These are phyloP conservation scores for Micromesistius poutassou DNA, from an alignment of 2,797 vertebrate genomes.

Conservation along the genomic window DNA sequence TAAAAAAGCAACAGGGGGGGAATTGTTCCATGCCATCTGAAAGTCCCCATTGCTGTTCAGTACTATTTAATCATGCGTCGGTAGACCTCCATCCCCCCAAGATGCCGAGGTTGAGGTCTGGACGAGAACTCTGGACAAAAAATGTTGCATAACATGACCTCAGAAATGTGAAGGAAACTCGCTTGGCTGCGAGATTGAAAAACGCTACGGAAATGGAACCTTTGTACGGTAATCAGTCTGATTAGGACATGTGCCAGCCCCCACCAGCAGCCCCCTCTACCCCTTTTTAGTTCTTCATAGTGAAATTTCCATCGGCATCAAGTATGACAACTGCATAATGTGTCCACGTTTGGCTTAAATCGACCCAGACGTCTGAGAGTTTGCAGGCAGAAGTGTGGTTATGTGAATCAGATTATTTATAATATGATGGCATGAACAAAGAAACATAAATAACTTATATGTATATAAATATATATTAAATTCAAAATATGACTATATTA, in stretches of 20 bases:
- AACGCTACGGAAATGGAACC: background rate
- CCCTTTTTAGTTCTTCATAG: background rate
- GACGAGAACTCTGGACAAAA: background rate
- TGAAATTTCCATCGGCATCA: background rate
- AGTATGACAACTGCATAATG: background rate
- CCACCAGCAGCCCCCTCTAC: background rate
- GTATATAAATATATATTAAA: background rate
- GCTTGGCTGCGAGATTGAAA: background rate
- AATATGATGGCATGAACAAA: background rate
- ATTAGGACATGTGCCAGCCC: background rate
- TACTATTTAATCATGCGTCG: background rate
- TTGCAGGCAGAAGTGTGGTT: background rate
- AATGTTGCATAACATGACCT: background rate
- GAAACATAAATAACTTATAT: background rate
- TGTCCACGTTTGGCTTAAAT: background rate
- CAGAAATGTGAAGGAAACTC: constrained; percentile 3
- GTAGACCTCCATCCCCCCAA: constrained; percentile 4
- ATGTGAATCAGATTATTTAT: background rate
- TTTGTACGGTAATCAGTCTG: background rate
- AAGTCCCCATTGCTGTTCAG: constrained; percentile 3
- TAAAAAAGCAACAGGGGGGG: background rate
- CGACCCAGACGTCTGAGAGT: background rate
- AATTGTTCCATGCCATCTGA: background rate
- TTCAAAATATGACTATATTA: background rate
- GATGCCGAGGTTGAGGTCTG: background rate